Percentiles rank a stretch among this genome's conserved stretches.
These are phyloP conservation scores for Diploptera punctata DNA, from an alignment of 2,888 invertebrate genomes.

Conservation along the genomic window DNA sequence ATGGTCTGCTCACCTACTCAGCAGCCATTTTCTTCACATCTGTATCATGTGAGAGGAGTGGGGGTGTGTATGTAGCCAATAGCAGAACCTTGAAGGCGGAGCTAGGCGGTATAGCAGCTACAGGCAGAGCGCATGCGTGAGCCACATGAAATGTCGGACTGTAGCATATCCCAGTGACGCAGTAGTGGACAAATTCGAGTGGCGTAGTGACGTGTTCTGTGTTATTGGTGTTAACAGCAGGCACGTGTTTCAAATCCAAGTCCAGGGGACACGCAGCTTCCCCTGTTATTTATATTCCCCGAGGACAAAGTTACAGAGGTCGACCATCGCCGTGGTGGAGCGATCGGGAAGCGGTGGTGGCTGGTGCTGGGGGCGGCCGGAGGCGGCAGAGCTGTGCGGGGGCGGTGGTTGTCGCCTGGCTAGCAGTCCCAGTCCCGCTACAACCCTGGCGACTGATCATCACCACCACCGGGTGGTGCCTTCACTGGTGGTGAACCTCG, in stretches of 20 bases:
- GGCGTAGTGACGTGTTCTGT: constrained; percentile 17
- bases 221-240: neutral
- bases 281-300: neutral
- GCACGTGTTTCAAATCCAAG: neutral
- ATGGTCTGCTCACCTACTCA: constrained; percentile 11
- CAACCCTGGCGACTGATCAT: constrained; percentile 44
- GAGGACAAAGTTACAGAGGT: neutral
- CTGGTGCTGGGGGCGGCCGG: constrained; percentile 36
- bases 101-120: neutral
- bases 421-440: constrained; percentile 44
- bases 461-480: constrained; percentile 49
- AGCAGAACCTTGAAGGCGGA: neutral
- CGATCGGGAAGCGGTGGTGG: constrained; percentile 35
- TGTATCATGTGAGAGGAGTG: neutral
- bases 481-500: constrained; percentile 50
- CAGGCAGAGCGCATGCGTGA: neutral
- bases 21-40: constrained; percentile 35
- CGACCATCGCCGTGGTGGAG: constrained; percentile 30
- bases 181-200: constrained; percentile 18
- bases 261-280: neutral
- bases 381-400: constrained; percentile 33
- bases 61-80: constrained; percentile 5
- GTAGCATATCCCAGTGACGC: neutral
- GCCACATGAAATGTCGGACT: neutral
- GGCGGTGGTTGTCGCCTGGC: constrained; percentile 37